These are phyloP conservation scores for Lampris incognitus DNA, from an alignment of 2,113 vertebrate species.

Conservation along the genomic window DNA sequence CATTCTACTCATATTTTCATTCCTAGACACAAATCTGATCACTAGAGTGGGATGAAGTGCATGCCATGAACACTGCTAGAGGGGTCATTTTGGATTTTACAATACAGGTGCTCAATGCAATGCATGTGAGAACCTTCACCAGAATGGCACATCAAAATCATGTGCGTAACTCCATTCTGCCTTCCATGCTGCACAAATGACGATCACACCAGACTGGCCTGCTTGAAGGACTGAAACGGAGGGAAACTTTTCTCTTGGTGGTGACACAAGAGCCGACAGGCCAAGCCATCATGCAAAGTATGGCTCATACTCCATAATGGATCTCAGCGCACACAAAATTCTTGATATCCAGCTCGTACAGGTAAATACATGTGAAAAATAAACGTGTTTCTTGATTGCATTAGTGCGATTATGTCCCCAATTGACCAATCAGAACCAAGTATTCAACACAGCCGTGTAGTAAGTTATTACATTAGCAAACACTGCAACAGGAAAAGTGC, in stretches of 20 bases:
- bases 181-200: conserved; percentile 1
- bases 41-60: conserved; percentile 1
- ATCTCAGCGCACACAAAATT: conserved; percentile 20
- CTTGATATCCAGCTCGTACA: conserved; percentile 24
- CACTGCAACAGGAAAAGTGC: too few species aligned
- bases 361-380: conserved; percentile 23
- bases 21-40: background rate
- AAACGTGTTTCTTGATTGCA: too few species aligned
- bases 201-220: conserved; percentile 3
- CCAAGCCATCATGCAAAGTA: background rate
- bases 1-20: background rate
- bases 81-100: conserved; percentile 10
- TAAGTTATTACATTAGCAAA: too few species aligned
- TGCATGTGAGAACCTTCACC: conserved; percentile 21
- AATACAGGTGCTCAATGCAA: conserved; percentile 23
- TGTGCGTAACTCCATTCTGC: conserved; percentile 5
- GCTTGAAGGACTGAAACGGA: conserved; percentile 1
- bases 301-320: conserved; percentile 8
- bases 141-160: conserved; percentile 11
- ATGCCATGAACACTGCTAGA: conserved; percentile 3
- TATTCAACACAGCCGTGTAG: too few species aligned
- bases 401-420: too few species aligned
- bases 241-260: background rate
- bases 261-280: conserved; percentile 1
- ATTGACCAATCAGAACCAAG: too few species aligned